Conservation (phyloP, 2,797 vertebrate species). For the Pseudochirops cupreus region DNA sequence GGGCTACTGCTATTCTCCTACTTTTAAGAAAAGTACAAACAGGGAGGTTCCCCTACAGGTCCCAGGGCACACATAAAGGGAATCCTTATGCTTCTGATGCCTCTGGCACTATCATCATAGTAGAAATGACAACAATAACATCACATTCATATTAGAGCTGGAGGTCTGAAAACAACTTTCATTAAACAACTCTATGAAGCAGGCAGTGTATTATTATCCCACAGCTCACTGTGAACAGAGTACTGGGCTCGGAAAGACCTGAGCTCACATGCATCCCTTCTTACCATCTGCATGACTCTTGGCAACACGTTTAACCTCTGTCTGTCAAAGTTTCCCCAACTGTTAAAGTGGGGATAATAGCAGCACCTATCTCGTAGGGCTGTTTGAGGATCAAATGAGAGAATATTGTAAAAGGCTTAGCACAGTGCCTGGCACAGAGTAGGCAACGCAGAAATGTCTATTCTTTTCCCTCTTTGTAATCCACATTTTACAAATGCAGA, state of each 20-base stretch:
- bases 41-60: neutral
- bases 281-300: neutral
- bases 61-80: neutral
- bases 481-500: neutral
- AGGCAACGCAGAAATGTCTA: neutral
- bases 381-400: neutral
- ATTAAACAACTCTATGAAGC: neutral
- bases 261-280: too few relatives aligned
- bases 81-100: neutral
- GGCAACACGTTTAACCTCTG: neutral
- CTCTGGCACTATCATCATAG: neutral
- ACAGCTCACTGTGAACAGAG: neutral
- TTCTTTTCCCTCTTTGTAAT: neutral
- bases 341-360: neutral
- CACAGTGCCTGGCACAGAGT: neutral
- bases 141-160: neutral
- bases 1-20: neutral
- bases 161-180: neutral
- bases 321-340: neutral
- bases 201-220: neutral
- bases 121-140: neutral
- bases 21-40: neutral
- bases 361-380: neutral
- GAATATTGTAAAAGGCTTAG: neutral
- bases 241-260: neutral